A percentile compares a stretch with the other conserved stretches of the same genome.
phyloP scores from a whole-genome alignment of 1,140 invertebrate genomes.

The Drosophila navojoa region DNA sequence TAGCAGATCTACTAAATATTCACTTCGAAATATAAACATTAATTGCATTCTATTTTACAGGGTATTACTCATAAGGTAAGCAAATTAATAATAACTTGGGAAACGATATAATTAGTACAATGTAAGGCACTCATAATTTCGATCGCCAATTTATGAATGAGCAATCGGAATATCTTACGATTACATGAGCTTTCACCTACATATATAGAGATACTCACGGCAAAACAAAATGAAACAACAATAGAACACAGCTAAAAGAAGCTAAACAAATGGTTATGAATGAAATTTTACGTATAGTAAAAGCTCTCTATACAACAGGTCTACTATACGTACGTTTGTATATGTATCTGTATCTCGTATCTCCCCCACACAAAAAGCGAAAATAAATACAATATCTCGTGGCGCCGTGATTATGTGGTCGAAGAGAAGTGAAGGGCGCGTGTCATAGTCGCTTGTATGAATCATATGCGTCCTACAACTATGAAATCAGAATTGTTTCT shows the following conservation, averaged over 20 bases:
- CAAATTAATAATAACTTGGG: background rate
- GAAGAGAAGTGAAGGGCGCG: conserved; percentile 6
- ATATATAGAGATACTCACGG: background rate
- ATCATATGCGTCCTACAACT: conserved; percentile 59
- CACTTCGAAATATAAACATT: background rate
- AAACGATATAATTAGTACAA: conserved; percentile 5
- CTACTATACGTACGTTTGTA: conserved; percentile 10
- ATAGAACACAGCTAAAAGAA: background rate
- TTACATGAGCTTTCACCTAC: conserved; percentile 9
- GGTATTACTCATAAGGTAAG: background rate
- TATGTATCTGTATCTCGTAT: conserved; percentile 3
- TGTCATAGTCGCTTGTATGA: conserved; percentile 40
- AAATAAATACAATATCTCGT: conserved; percentile 32
- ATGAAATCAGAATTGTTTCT: conserved; percentile 74
- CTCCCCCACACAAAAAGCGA: conserved; percentile 6
- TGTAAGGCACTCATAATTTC: conserved; percentile 2
- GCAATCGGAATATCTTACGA: conserved; percentile 40
- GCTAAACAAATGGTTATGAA: conserved; percentile 29
- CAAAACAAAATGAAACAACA: background rate
- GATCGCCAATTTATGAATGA: conserved; percentile 37
- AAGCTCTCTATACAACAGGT: conserved; percentile 31
- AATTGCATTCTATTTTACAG: background rate
- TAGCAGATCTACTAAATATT: no score
- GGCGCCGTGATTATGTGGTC: background rate
- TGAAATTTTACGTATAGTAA: conserved; percentile 29